Evolutionary conservation across 2,113 vertebrate genomes (phyloP).

Genomic region (Epinephelus cyanopodus): DNA sequence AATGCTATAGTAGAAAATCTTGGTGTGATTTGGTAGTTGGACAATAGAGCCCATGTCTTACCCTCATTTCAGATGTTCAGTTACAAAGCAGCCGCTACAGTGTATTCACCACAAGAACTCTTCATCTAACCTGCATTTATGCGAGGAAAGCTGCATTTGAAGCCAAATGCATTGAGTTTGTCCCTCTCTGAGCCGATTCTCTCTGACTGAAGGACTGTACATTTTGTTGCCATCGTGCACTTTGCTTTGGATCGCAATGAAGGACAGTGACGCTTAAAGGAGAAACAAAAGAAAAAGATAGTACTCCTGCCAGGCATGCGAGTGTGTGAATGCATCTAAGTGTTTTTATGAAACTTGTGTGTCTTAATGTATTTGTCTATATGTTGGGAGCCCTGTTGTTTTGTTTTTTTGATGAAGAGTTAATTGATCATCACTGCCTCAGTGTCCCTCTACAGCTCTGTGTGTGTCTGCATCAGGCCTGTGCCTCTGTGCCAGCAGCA

Average conservation of each 20-base stretch:
- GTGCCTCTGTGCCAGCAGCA: conserved; percentile 1
- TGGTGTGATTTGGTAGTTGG: conserved; percentile 53
- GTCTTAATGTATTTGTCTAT: conserved; percentile 48
- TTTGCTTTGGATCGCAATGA: conserved; percentile 53
- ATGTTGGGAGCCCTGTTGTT: conserved; percentile 32
- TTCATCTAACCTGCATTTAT: conserved; percentile 12
- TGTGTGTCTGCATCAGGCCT: background rate
- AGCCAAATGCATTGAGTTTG: background rate
- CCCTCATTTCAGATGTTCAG: conserved; percentile 8
- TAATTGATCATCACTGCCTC: conserved; percentile 13
- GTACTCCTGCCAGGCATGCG: conserved; percentile 55
- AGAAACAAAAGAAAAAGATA: conserved; percentile 12
- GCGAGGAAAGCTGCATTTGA: conserved; percentile 32
- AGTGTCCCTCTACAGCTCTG: background rate
- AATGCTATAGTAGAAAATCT: conserved; percentile 43
- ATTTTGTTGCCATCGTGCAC: conserved; percentile 59
- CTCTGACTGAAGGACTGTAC: conserved; percentile 50
- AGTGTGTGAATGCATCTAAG: conserved; percentile 50
- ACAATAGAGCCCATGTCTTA: conserved; percentile 24
- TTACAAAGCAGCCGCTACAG: conserved; percentile 11
- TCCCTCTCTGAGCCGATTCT: conserved; percentile 19
- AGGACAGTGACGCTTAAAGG: conserved; percentile 40
- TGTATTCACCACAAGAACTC: conserved; percentile 45
- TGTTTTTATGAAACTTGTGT: conserved; percentile 60
- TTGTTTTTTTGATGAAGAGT: conserved; percentile 39